Percentiles rank a stretch among this genome's conserved stretches.
These are phyloP conservation scores for Leptura quadrifasciata DNA, from an alignment of 2,888 invertebrate genomes.

Conservation along the genomic window DNA sequence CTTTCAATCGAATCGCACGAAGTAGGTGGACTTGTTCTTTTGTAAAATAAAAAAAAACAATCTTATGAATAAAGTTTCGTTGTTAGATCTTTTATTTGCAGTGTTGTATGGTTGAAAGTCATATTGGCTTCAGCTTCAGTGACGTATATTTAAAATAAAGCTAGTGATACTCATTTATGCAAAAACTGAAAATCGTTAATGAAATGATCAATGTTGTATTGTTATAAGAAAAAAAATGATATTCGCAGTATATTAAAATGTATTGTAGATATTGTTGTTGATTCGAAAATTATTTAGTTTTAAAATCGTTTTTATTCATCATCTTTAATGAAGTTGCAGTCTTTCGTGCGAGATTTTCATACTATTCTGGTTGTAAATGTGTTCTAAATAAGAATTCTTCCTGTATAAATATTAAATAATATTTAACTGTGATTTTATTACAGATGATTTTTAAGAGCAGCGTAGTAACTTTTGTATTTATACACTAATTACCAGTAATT, in stretches of 20 bases:
- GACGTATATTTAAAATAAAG: conserved; percentile 66
- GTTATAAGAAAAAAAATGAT: conserved; percentile 74
- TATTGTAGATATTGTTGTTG: conserved; percentile 74
- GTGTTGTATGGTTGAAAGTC: conserved; percentile 47
- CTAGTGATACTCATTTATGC: conserved; percentile 71
- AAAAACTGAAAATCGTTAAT: conserved; percentile 76
- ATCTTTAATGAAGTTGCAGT: conserved; percentile 56
- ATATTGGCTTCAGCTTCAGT: conserved; percentile 68
- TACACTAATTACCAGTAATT: conserved; percentile 72
- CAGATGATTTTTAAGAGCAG: conserved; percentile 50
- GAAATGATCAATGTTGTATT: conserved; percentile 82
- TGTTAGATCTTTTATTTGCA: conserved; percentile 19
- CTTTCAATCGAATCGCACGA: conserved; percentile 36
- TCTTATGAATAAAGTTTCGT: conserved; percentile 8
- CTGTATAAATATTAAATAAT: conserved; percentile 43
- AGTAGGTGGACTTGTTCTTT: neutral
- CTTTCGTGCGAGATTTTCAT: conserved; percentile 45
- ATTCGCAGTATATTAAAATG: conserved; percentile 73
- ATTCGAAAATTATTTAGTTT: conserved; percentile 66
- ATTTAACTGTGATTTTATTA: conserved; percentile 49
- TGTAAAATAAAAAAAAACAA: neutral
- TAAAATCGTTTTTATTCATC: conserved; percentile 61
- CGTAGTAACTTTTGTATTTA: conserved; percentile 69
- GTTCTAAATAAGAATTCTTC: conserved; percentile 46
- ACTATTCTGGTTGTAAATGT: conserved; percentile 42